Evolutionary conservation across 2,113 vertebrate species (phyloP).

Genomic region (Dicerorhinus sumatrensis): DNA sequence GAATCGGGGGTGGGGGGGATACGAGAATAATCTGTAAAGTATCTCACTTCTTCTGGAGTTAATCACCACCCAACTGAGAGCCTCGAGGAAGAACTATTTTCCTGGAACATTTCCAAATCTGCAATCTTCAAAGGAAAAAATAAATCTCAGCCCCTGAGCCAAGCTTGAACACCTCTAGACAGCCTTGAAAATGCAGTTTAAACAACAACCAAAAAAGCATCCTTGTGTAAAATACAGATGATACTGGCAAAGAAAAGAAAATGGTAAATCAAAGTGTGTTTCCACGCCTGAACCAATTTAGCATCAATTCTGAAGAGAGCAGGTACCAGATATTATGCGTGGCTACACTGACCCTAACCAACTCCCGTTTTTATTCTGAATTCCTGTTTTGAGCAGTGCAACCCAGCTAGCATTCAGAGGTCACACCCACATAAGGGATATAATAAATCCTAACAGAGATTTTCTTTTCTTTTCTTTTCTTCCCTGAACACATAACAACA

Average conservation of each 20-base stretch:
- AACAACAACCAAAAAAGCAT: not conserved
- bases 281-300: not conserved
- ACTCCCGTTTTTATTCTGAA: not conserved
- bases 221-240: not conserved
- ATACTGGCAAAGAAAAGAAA: not conserved
- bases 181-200: not conserved
- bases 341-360: not conserved
- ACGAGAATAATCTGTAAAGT: not conserved
- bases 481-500: not conserved
- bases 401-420: not conserved
- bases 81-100: slow-evolving; percentile 8
- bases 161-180: not conserved
- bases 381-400: not conserved
- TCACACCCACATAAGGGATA: not conserved
- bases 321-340: not conserved
- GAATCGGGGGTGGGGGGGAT: not conserved
- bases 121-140: slow-evolving; percentile 11
- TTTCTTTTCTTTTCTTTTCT: slow-evolving; percentile 36
- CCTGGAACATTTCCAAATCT: slow-evolving; percentile 20
- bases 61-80: not conserved
- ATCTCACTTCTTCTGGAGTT: not conserved
- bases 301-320: not conserved
- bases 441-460: not conserved
- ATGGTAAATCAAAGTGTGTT: not conserved
- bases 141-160: not conserved